Evolutionary conservation across 2,797 vertebrate species (phyloP).

Genomic region (Pteropus rufus): DNA sequence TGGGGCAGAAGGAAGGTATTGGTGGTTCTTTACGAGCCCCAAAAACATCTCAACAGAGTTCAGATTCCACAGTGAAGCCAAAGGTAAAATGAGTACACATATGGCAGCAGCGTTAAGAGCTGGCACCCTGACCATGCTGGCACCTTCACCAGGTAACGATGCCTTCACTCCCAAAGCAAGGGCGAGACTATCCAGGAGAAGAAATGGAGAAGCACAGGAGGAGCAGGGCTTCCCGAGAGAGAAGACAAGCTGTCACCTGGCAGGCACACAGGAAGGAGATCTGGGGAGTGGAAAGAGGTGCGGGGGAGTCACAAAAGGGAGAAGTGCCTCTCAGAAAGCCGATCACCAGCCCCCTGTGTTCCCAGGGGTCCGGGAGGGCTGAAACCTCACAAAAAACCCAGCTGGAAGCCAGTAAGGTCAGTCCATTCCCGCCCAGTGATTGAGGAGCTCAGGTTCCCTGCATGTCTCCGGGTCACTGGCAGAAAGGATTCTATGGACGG

Average conservation of each 20-base stretch:
- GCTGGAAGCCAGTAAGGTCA: background rate
- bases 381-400: background rate
- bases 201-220: background rate
- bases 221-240: background rate
- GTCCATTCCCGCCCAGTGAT: background rate
- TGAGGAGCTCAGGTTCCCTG: fast-evolving
- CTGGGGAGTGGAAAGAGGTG: background rate
- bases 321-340: background rate
- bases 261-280: background rate
- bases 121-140: fast-evolving
- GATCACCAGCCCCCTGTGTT: background rate
- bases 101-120: no score
- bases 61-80: background rate
- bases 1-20: background rate
- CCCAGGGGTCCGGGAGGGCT: background rate
- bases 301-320: background rate
- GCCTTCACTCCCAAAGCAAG: background rate
- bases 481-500: background rate
- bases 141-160: fast-evolving
- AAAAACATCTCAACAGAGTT: background rate
- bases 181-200: background rate
- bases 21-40: background rate
- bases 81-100: background rate
- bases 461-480: background rate
- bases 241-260: background rate